Evolutionary conservation across 2,888 invertebrate species (phyloP), one percentile per base, ranked within the genome.

Genomic region (Phorcus lineatus): DNA sequence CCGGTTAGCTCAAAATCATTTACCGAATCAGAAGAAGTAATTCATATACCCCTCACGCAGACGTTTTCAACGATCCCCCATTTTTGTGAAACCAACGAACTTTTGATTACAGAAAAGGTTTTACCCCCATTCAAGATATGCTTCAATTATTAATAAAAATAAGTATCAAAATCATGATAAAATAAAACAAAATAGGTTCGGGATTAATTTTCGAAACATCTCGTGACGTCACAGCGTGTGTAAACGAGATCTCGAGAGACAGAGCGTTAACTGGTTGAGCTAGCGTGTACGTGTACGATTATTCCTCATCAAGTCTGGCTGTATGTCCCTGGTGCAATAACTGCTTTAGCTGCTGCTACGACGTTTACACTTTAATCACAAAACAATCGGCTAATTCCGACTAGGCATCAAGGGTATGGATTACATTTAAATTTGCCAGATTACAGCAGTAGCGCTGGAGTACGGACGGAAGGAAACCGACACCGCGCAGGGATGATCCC

Each of bases 201-300:
- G 47, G 47, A 47, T 47, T 62, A 13, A 62, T 62, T 24, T 62
- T 62, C 4, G 6, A 24, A 62, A 6, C 16, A 24, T 28, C 62
- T 22, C 28, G 28, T 24, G 62, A 62, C 62, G 62, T 62, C 62
- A 62, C 22, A 62, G 13, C 24, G 62, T n/a, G 24, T 62, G 62
- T 16, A 62, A 24, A 62, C 62, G 62, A 62, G 62, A 31, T 70
- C 70, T 70, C 70, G 70, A 16, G 70, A 70, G 70, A 70, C 70
- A 11, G 36, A 11, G 19, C n/a, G 36, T 36, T 4, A 17, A 40
- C 70, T 36, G 17, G 28, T 70, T 19, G 24, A n/a, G 40, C 31
- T 70, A 24, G 28, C 40, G 36, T 36, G 19, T 19, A 70, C 19
- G 19, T 40, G 28, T 70, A 36, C 70, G 19, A 70, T 70, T 19